A percentile compares a stretch with the other conserved stretches of the same genome.
phyloP scores from a whole-genome alignment of 2,797 vertebrate genomes.

The Tangara arthus region DNA sequence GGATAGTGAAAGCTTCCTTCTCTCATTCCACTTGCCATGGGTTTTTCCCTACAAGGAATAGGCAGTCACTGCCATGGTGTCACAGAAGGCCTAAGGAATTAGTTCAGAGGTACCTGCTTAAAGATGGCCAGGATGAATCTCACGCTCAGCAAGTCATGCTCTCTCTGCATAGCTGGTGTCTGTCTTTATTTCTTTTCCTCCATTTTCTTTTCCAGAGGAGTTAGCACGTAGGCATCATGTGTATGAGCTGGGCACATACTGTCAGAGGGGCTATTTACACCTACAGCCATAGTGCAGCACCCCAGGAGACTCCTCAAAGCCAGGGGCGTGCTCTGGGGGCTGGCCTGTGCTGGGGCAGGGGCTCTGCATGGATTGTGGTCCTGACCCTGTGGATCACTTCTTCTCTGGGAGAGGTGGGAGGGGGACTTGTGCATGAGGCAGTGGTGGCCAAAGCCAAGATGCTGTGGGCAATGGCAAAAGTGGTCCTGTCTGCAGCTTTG shows the following conservation, averaged over 20 bases:
- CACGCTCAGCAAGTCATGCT: rapidly evolving
- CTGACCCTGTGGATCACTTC: too few species aligned
- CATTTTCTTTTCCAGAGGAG: neutral
- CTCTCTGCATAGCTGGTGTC: neutral
- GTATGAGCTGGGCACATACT: neutral
- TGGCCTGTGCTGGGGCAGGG: neutral
- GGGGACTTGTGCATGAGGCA: neutral
- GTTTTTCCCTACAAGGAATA: neutral
- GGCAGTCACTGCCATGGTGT: neutral
- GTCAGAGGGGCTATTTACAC: neutral
- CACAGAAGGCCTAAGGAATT: neutral
- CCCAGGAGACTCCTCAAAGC: neutral
- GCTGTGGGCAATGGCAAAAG: neutral
- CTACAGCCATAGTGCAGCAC: neutral
- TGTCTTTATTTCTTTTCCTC: neutral
- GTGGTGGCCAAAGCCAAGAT: neutral
- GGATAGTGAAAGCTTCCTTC: neutral
- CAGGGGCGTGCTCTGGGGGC: neutral
- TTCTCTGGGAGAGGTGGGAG: neutral
- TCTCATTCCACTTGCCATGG: neutral
- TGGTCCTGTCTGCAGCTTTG: neutral
- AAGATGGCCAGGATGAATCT: neutral
- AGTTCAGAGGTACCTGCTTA: neutral
- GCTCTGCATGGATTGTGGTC: neutral
- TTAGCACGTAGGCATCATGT: neutral